phyloP scores from a whole-genome alignment of 1,140 invertebrate species.

The Eurosta solidaginis region DNA sequence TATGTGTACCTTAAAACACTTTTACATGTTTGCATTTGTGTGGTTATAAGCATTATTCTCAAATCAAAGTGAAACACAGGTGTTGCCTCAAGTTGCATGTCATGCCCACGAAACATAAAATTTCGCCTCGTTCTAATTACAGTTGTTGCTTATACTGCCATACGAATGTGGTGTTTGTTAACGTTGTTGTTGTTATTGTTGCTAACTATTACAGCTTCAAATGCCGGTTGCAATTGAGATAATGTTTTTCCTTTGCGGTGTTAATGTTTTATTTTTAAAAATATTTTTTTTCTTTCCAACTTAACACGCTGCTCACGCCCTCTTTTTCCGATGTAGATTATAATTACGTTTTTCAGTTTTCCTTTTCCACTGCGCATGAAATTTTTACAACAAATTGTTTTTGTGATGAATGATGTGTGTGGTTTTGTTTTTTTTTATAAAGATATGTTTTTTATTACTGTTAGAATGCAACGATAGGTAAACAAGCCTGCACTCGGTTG shows the following conservation, averaged over 20 bases:
- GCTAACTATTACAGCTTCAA: not conserved
- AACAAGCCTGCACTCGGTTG: not conserved
- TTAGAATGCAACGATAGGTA: not conserved
- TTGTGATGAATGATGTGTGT: not conserved
- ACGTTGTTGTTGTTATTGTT: not conserved
- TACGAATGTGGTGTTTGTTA: not conserved
- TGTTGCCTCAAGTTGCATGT: slow-evolving; percentile 23
- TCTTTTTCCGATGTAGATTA: not conserved
- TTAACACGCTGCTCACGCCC: not conserved
- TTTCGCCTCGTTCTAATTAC: slow-evolving; percentile 24
- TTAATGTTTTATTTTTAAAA: no score
- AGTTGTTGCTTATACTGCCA: not conserved
- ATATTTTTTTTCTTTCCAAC: not conserved
- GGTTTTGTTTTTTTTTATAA: not conserved
- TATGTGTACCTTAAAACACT: no score
- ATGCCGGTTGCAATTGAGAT: slow-evolving; percentile 25
- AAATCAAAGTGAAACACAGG: slow-evolving; percentile 8
- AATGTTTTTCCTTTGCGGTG: not conserved
- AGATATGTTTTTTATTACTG: slow-evolving; percentile 1
- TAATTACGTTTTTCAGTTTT: not conserved
- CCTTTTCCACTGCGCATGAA: no score
- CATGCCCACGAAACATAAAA: slow-evolving; percentile 27
- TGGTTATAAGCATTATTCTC: not conserved
- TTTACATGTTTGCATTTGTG: not conserved
- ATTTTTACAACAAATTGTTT: not conserved